Base-by-base conservation (phyloP, 37 sponge, comb jelly and placozoan genomes). In the Aplysina aerophoba region DNA sequence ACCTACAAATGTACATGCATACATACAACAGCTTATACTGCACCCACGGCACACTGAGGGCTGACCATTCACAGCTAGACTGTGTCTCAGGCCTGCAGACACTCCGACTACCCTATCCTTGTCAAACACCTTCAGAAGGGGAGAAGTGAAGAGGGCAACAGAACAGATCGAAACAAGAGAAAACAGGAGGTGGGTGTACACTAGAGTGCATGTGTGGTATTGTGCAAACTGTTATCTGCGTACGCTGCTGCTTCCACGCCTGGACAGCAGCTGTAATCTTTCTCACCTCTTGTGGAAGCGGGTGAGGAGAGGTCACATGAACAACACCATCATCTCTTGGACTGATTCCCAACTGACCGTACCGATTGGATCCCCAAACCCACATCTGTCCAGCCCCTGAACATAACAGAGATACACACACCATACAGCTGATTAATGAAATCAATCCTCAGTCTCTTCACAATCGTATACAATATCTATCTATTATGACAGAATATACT, bases 351-450 rank as follows among this genome's bases (percentile, higher is more conserved):
- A 94, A 80, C 71, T 94, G 95, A 19, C 92, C 92, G 71, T 82
- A 91, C 6, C 79, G 50, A 55, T 94, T 94, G 61, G 92, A 91
- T 1, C 95, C 95, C 92, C 95, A 94, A 0, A 79, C 81, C 30
- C 85, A 65, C 59, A 91, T 56, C 0, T 38, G 24, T 0, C 92
- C 95, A 0, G 37, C 3, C 24, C 71, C 88, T 87, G 65, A 33
- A 30, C 6, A 59, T 4, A 22, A 8, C 38, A 79, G 80, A 30
- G 3, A 58, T 53, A 36, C n/a, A 22, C 25, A 79, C 15, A 79
- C 59, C 2, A 5, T 36, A 79, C 80, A 19, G 12, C 59, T n/a
- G 11, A 8, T 44, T 8, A 44, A 44, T 11, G 50, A 8, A 44
- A 3, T 11, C 50, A 44, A 44, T 3, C 8, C 3, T 8, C 50